Conservation (phyloP, 1,140 invertebrate genomes). For the Colletes gigas region DNA sequence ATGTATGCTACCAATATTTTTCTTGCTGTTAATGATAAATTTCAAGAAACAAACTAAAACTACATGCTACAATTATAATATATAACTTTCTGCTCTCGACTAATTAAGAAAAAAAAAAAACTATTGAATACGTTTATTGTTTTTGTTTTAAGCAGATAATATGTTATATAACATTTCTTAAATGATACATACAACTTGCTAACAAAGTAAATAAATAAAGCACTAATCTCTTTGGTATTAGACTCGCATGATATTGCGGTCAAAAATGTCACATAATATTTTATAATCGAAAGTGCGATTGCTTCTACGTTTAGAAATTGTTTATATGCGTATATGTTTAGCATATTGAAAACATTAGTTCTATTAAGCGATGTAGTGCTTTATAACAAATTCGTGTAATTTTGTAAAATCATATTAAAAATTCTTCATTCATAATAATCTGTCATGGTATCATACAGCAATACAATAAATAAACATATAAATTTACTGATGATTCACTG, state of each 20-base stretch:
- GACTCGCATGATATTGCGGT: slow-evolving; percentile 42
- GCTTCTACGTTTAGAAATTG: not conserved
- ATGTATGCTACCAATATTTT: slow-evolving; percentile 24
- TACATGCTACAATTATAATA: not conserved
- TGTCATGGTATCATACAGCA: slow-evolving; percentile 36
- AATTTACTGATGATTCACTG: slow-evolving; percentile 26
- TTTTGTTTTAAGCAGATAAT: slow-evolving; percentile 25
- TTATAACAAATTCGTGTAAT: slow-evolving; percentile 32
- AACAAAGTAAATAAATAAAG: slow-evolving; percentile 64
- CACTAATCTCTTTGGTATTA: slow-evolving; percentile 66
- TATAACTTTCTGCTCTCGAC: not conserved
- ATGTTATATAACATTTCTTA: slow-evolving; percentile 39
- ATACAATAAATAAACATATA: slow-evolving; percentile 51
- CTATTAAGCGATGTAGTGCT: slow-evolving; percentile 14
- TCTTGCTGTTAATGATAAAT: slow-evolving; percentile 20
- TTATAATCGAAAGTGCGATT: slow-evolving; percentile 2
- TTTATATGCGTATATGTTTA: slow-evolving; percentile 11
- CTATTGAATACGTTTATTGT: slow-evolving; percentile 20
- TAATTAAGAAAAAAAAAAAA: slow-evolving; percentile 34
- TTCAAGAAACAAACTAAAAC: slow-evolving; percentile 24
- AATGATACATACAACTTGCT: slow-evolving; percentile 45
- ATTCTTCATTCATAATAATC: slow-evolving; percentile 36
- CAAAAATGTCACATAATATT: slow-evolving; percentile 28
- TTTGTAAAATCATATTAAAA: slow-evolving; percentile 30
- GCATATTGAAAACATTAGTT: not conserved